These are phyloP conservation scores for Caenorhabditis sp. DNA, from an alignment of 2,888 invertebrate species.

Conservation along the genomic window DNA sequence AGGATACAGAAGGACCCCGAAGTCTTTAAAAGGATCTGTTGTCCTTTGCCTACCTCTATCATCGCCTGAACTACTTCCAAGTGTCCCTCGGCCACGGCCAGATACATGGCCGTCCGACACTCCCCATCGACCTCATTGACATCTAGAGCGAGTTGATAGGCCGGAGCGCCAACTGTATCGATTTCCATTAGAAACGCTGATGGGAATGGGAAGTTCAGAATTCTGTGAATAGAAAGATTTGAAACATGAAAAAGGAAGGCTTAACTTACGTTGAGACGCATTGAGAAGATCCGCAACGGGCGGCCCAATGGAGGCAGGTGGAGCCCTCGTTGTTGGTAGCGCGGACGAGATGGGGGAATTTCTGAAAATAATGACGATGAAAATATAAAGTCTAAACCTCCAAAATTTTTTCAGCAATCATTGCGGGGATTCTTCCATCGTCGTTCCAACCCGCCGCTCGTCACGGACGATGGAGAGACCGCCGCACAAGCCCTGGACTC, in stretches of 20 bases:
- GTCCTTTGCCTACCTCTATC: slow-evolving; percentile 65
- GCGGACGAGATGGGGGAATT: slow-evolving; percentile 71
- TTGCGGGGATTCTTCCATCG: too few relatives aligned
- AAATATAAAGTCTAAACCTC: too few relatives aligned
- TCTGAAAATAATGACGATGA: slow-evolving; percentile 53
- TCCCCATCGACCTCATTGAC: slow-evolving; percentile 87
- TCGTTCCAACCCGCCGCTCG: too few relatives aligned
- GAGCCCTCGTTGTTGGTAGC: slow-evolving; percentile 77
- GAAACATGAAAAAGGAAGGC: not conserved
- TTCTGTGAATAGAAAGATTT: slow-evolving; percentile 32
- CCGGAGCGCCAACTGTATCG: slow-evolving; percentile 70
- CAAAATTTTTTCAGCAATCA: not conserved
- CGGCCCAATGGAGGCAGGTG: slow-evolving; percentile 80
- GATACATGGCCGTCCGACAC: slow-evolving; percentile 91
- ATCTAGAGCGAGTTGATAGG: slow-evolving; percentile 89
- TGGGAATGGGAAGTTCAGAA: slow-evolving; percentile 57
- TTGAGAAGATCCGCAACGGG: slow-evolving; percentile 75
- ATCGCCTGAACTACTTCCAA: slow-evolving; percentile 73
- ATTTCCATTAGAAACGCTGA: slow-evolving; percentile 85
- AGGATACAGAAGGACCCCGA: too few relatives aligned
- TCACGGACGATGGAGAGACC: not conserved
- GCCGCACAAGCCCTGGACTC: too few relatives aligned
- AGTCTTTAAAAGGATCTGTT: too few relatives aligned
- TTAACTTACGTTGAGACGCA: slow-evolving; percentile 72
- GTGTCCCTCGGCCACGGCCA: slow-evolving; percentile 87